Conservation (phyloP, 35 echinoderm and acorn worm species). For the Chiridota heheva region DNA sequence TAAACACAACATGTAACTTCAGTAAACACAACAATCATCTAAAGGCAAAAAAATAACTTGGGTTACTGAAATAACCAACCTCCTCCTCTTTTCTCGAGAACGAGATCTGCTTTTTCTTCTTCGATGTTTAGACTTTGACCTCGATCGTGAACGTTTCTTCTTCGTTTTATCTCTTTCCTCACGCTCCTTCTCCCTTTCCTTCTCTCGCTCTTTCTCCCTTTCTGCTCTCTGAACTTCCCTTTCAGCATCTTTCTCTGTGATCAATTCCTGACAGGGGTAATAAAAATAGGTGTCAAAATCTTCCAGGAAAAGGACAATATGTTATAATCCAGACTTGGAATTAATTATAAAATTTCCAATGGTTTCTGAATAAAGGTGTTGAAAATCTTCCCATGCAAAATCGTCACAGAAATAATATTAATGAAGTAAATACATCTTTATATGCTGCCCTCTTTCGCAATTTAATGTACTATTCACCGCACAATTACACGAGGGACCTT, state of each 20-base stretch:
- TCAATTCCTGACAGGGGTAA: constrained; percentile 39
- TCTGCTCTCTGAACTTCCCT: constrained; percentile 69
- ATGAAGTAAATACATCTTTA: too few relatives aligned
- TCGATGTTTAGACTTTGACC: constrained; percentile 44
- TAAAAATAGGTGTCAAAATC: neutral
- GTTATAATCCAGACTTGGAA: neutral
- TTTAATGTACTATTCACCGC: too few relatives aligned
- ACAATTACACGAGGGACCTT: too few relatives aligned
- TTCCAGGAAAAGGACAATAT: too few relatives aligned
- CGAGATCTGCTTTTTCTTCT: constrained; percentile 51
- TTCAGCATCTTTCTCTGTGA: constrained; percentile 53
- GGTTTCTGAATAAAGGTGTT: too few relatives aligned
- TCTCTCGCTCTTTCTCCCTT: constrained; percentile 70
- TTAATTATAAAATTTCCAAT: neutral
- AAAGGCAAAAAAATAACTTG: too few relatives aligned
- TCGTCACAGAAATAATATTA: too few relatives aligned
- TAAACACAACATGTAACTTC: too few relatives aligned
- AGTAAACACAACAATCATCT: too few relatives aligned
- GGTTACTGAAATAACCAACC: too few relatives aligned
- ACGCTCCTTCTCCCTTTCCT: constrained; percentile 67
- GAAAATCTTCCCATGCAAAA: too few relatives aligned
- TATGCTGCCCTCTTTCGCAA: too few relatives aligned
- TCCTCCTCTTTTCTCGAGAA: constrained; percentile 48
- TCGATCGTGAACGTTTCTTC: constrained; percentile 56
- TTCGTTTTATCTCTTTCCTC: constrained; percentile 58